phyloP scores from a whole-genome alignment of 2,797 vertebrate species.

The Pampus argenteus region DNA sequence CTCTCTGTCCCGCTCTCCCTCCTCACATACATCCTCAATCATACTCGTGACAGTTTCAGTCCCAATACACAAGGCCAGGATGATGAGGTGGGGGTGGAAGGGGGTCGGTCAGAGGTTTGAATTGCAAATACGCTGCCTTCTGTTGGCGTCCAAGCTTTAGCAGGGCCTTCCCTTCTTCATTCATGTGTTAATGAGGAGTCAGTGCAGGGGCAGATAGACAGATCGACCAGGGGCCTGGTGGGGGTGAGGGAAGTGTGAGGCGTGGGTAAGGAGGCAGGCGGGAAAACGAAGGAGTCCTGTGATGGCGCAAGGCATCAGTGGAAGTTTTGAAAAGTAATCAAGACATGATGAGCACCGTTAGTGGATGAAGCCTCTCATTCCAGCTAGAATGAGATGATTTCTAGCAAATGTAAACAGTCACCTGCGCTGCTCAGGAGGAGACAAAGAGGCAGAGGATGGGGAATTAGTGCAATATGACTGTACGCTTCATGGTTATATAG shows the following conservation, averaged over 20 bases:
- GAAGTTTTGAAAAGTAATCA: constrained; percentile 63
- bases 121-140: constrained; percentile 89
- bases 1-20: constrained; percentile 41
- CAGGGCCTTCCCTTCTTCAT: constrained; percentile 81
- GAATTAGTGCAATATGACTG: constrained; percentile 39
- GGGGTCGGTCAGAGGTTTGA: constrained; percentile 81
- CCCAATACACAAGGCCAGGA: constrained; percentile 54
- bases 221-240: constrained; percentile 74
- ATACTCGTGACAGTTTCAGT: constrained; percentile 79
- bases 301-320: constrained; percentile 35
- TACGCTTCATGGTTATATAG: constrained; percentile 50
- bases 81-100: constrained; percentile 48
- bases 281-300: constrained; percentile 57
- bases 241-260: constrained; percentile 59
- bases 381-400: constrained; percentile 8
- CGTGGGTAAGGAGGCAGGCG: constrained; percentile 59
- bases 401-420: constrained; percentile 27
- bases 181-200: constrained; percentile 89
- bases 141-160: constrained; percentile 83
- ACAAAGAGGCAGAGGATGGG: constrained; percentile 26
- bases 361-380: constrained; percentile 18
- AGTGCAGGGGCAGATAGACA: constrained; percentile 76
- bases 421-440: constrained; percentile 34
- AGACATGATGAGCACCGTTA: constrained; percentile 49
- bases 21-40: constrained; percentile 71